phyloP scores from a whole-genome alignment of 2,797 vertebrate genomes.

The Nasua narica region DNA sequence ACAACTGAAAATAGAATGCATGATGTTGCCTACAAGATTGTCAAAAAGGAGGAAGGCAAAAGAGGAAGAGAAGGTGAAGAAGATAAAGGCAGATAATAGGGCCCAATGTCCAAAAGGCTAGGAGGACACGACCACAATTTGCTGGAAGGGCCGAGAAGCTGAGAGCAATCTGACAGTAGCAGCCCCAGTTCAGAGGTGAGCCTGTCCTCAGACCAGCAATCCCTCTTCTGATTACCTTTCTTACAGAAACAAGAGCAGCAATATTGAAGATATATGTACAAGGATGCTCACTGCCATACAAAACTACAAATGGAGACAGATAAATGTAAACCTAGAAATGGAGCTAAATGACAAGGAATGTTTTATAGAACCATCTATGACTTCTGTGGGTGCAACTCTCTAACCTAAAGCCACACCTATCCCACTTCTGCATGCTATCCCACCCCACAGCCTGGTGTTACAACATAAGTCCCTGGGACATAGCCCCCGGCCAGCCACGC shows the following conservation, averaged over 20 bases:
- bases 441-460: accelerated
- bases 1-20: not conserved
- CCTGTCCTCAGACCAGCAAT: not conserved
- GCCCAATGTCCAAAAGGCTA: not conserved
- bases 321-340: not conserved
- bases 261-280: not conserved
- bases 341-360: not conserved
- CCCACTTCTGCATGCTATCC: not conserved
- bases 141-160: not conserved
- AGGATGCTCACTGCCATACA: not conserved
- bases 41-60: not conserved
- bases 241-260: not conserved
- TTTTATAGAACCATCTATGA: not conserved
- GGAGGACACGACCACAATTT: not conserved
- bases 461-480: no score
- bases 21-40: not conserved
- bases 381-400: not conserved
- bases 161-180: not conserved
- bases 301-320: not conserved
- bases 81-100: not conserved
- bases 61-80: not conserved
- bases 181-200: not conserved
- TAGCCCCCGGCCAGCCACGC: accelerated
- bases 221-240: not conserved
- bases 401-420: not conserved